Percentiles rank a stretch among this genome's conserved stretches.
phyloP scores from a whole-genome alignment of 2,888 invertebrate species.

The Erebia epiphron region DNA sequence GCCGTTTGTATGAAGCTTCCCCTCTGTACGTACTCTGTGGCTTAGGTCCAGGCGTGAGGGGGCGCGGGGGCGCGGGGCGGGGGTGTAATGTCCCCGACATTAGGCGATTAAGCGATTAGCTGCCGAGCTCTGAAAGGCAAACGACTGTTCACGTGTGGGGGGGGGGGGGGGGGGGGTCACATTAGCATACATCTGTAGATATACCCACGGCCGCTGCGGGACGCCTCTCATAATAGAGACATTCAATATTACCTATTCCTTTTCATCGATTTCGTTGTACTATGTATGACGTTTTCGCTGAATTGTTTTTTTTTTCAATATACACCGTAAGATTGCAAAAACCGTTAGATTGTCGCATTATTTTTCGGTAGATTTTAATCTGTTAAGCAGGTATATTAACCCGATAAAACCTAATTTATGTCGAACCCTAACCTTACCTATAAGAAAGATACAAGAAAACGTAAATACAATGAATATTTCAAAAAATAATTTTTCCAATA shows the following conservation, averaged over 20 bases:
- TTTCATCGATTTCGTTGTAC: background rate
- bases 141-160: background rate
- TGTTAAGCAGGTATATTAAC: no score
- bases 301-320: background rate
- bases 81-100: constrained; percentile 11
- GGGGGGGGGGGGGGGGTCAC: no score
- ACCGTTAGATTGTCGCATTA: no score
- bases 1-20: no score
- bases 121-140: background rate
- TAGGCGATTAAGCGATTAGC: constrained; percentile 34
- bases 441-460: no score
- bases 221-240: background rate
- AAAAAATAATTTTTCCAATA: no score
- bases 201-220: background rate
- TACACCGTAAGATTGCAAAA: no score
- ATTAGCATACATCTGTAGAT: background rate
- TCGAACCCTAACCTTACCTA: no score
- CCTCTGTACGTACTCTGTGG: no score
- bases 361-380: no score
- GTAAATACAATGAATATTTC: no score
- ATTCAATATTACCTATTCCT: background rate
- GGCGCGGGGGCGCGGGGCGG: background rate
- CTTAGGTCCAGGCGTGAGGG: background rate
- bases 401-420: no score
- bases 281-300: background rate